Conservation (phyloP, 2,888 invertebrate genomes). For the Drosophila phalerata region DNA sequence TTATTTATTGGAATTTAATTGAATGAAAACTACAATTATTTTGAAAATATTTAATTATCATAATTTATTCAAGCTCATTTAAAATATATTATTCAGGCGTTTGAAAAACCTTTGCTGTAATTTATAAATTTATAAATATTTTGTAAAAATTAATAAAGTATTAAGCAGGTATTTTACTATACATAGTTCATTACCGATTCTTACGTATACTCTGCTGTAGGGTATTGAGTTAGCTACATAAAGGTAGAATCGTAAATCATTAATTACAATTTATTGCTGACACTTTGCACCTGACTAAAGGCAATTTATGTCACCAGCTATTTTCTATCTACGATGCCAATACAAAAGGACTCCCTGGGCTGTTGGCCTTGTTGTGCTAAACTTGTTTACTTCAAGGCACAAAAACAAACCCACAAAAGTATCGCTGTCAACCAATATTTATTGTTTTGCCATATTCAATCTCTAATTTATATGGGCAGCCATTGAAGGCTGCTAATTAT, state of each 20-base stretch:
- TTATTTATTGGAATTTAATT: background rate
- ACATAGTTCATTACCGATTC: background rate
- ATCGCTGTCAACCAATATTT: constrained; percentile 65
- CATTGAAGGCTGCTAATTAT: constrained; percentile 33
- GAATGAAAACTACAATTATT: background rate
- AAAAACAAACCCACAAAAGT: constrained; percentile 41
- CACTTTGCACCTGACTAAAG: constrained; percentile 75
- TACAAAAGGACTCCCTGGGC: constrained; percentile 22
- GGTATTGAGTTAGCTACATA: constrained; percentile 22
- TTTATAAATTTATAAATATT: too few relatives aligned
- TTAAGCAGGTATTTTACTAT: background rate
- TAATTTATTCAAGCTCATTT: too few relatives aligned
- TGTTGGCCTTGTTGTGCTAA: constrained; percentile 26
- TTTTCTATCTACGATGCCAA: constrained; percentile 46
- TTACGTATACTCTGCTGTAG: constrained; percentile 3
- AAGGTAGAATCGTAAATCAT: constrained; percentile 65
- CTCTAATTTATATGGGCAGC: constrained; percentile 33
- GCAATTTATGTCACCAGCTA: constrained; percentile 71
- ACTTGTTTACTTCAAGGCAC: constrained; percentile 62
- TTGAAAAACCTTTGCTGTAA: too few relatives aligned
- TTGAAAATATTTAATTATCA: background rate
- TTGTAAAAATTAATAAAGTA: too few relatives aligned
- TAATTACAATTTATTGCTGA: constrained; percentile 77
- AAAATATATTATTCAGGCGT: too few relatives aligned
- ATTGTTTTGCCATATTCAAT: constrained; percentile 48